A percentile compares a stretch with the other conserved stretches of the same genome.
These are phyloP conservation scores for Gymnodraco acuticeps DNA, from an alignment of 2,797 vertebrate species.

Conservation along the genomic window DNA sequence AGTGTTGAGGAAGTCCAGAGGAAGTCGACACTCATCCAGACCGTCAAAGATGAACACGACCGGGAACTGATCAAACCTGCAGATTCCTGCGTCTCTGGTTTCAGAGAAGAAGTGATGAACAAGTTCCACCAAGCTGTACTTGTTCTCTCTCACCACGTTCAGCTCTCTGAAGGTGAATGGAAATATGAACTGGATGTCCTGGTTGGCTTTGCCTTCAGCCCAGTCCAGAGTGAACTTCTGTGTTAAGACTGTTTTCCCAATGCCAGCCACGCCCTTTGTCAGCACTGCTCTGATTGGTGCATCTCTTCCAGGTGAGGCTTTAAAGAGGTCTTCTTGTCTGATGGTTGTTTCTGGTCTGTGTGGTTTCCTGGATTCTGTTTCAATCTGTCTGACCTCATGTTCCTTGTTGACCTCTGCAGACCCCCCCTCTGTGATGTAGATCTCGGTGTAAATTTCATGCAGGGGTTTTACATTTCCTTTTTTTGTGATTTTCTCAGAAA, in stretches of 20 bases:
- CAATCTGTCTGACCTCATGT: too few relatives aligned
- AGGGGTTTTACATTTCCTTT: too few relatives aligned
- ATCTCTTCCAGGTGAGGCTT: too few relatives aligned
- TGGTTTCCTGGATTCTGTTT: conserved; percentile 22
- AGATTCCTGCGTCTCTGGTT: too few relatives aligned
- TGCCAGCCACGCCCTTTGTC: too few relatives aligned
- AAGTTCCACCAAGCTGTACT: conserved; percentile 39
- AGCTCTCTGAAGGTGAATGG: conserved; percentile 27
- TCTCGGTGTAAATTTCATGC: background rate
- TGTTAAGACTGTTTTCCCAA: too few relatives aligned
- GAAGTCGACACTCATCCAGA: conserved; percentile 36
- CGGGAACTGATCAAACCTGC: conserved; percentile 22
- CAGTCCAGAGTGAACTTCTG: too few relatives aligned
- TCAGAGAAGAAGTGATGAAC: background rate
- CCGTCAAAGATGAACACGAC: conserved; percentile 44
- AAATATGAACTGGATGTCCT: too few relatives aligned
- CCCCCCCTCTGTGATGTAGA: conserved; percentile 27
- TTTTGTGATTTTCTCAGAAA: too few relatives aligned
- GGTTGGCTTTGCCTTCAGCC: too few relatives aligned
- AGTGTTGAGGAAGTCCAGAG: conserved; percentile 19
- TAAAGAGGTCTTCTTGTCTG: too few relatives aligned
- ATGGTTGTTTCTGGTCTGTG: background rate
- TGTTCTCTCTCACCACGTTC: conserved; percentile 10
- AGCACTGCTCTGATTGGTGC: too few relatives aligned
- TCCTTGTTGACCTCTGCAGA: background rate